phyloP scores from a whole-genome alignment of 2,888 invertebrate genomes.

The Lithophane leautieri region DNA sequence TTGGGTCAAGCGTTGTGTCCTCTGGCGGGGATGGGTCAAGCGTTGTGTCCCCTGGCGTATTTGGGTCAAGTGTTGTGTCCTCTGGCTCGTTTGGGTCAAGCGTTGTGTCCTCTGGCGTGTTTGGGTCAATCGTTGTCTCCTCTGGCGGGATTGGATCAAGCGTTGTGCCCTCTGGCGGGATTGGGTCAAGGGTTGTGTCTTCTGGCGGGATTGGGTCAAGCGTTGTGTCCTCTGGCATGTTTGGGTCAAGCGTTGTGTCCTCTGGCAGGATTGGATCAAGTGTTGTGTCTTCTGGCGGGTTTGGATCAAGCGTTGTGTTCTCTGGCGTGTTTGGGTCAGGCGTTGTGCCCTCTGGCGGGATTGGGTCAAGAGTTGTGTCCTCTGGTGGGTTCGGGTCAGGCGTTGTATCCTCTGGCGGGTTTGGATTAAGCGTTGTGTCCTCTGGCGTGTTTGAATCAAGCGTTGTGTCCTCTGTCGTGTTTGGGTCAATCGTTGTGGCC shows the following conservation, averaged over 20 bases:
- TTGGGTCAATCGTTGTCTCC: too few relatives aligned
- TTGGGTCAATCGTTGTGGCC: not conserved
- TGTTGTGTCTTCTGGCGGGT: not conserved
- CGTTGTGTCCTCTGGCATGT: not conserved
- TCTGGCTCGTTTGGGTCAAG: not conserved
- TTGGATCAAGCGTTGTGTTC: not conserved
- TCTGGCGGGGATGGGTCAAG: not conserved
- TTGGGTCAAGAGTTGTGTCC: not conserved
- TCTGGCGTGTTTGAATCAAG: not conserved
- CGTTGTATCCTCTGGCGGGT: too few relatives aligned
- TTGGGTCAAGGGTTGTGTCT: not conserved
- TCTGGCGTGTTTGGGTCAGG: not conserved
- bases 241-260: not conserved
- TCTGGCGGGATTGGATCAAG: not conserved
- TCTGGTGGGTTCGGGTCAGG: not conserved
- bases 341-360: too few relatives aligned
- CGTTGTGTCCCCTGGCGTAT: not conserved
- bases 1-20: not conserved
- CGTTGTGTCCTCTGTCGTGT: not conserved
- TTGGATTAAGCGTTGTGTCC: not conserved
- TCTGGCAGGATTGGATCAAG: accelerated
- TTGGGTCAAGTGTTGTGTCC: not conserved
- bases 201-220: not conserved
- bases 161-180: not conserved
- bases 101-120: not conserved